Conservation (phyloP, 2,888 invertebrate genomes). For the Cephus rjabovi region DNA sequence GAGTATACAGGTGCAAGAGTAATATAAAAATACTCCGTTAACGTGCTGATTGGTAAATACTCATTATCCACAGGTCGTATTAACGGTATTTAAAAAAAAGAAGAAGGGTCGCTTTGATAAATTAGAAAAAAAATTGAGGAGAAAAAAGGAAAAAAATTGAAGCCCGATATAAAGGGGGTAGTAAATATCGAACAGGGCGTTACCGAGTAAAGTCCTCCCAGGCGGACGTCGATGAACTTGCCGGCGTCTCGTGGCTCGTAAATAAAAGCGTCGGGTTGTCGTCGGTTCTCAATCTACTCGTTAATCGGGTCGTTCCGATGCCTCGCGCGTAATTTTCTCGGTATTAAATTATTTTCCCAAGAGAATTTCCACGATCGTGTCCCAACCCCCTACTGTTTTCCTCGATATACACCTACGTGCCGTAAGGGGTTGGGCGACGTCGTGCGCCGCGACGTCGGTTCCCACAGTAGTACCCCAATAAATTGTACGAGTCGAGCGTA, state of each 20-base stretch:
- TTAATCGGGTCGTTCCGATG: neutral
- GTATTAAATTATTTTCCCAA: constrained; percentile 1
- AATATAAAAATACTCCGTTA: neutral
- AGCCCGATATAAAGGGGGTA: neutral
- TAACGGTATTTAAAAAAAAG: too few relatives aligned
- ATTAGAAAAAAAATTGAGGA: neutral
- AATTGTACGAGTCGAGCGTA: constrained; percentile 35
- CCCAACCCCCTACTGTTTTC: neutral
- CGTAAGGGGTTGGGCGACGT: neutral
- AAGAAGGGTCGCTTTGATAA: neutral
- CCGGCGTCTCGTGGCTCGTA: neutral
- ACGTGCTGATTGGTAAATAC: neutral
- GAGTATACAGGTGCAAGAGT: neutral
- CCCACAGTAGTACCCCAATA: constrained; percentile 27
- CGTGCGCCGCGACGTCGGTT: neutral
- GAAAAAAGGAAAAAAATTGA: neutral
- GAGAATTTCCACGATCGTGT: neutral
- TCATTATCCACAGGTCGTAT: neutral
- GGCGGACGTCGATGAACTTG: neutral
- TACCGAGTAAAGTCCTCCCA: neutral
- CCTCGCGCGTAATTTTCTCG: neutral
- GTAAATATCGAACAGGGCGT: neutral
- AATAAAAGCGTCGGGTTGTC: neutral
- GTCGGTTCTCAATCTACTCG: neutral
- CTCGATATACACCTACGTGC: neutral